These are phyloP conservation scores for Drosophila anomelani DNA, from an alignment of 2,888 invertebrate genomes.

Conservation along the genomic window DNA sequence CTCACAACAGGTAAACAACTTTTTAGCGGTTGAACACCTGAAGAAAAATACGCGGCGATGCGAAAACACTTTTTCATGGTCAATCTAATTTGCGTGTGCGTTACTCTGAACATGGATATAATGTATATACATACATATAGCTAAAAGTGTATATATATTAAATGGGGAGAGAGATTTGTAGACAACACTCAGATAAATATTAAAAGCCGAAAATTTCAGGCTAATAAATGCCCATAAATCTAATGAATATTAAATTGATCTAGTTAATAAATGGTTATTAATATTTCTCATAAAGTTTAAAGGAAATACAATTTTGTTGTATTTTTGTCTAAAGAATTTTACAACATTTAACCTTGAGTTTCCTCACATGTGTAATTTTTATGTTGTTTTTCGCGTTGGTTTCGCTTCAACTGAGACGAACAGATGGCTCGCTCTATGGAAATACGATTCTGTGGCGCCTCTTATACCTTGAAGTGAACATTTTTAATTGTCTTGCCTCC, in stretches of 20 bases:
- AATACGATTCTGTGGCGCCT: constrained; percentile 28
- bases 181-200: background rate
- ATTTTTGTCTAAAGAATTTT: background rate
- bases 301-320: too few species aligned
- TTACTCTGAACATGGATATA: constrained; percentile 27
- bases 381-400: background rate
- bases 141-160: constrained; percentile 4
- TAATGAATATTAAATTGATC: too few species aligned
- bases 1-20: constrained; percentile 22
- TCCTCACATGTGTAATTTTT: constrained; percentile 22
- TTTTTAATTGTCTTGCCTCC: constrained; percentile 4
- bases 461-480: constrained; percentile 28
- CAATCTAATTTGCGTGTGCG: constrained; percentile 71
- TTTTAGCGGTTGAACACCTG: constrained; percentile 30
- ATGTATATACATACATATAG: constrained; percentile 1
- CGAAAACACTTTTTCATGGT: constrained; percentile 75
- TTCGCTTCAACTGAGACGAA: constrained; percentile 1
- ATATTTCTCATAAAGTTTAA: background rate
- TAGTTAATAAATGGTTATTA: background rate
- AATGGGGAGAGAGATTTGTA: background rate
- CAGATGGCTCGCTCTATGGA: constrained; percentile 18
- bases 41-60: constrained; percentile 38
- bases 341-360: constrained; percentile 14
- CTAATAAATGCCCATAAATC: too few species aligned
- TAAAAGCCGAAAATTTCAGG: too few species aligned